Base-by-base conservation (phyloP, 2,888 invertebrate species). In the Entomobrya multifasciata region DNA sequence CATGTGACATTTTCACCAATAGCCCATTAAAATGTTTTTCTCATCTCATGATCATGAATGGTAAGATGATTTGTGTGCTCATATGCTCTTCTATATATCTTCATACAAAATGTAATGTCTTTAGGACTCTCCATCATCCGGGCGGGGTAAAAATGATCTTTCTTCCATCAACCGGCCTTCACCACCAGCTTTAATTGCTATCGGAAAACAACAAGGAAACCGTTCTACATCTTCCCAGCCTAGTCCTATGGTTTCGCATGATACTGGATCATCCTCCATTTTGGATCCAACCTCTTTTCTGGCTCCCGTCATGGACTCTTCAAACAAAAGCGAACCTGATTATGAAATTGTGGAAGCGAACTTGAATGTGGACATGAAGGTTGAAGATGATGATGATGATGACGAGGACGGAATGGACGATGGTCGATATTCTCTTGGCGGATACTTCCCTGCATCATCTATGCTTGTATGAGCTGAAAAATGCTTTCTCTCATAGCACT, bases 311-410 rank as follows among this genome's bases (percentile, higher is more conserved):
- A 89, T 90, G 86, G 90, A 88, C 55, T 79, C 87, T 10, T 87
- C 84, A 6, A 80, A 88, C 49, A 85, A 90, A 82, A 88, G 89
- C 78, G 90, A 90, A 36, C 81, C 82, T 79, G 90, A 91, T n/a
- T 90, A 89, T 70, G 91, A 90, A 67, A 81, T 90, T 70, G 88
- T 89, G 62, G 87, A 90, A 79, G 60, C 89, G n/a, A 88, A 88
- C 77, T 55, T 90, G 79, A 90, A 90, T 57, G 78, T 90, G 49
- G 89, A 90, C 60, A 88, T 90, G 79, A 90, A 90, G 74, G 90
- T 90, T 30, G 90, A 90, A 44, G 91, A 90, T 36, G 91, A 91
- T 49, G 91, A 91, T 72, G 91, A 90, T 72, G 91, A 91, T 55
- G 91, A 90, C 55, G 91, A 91, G 22, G 91, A 91, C 62, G 90